Conservation (phyloP, 2,113 vertebrate genomes). For the Lethenteron reissneri region DNA sequence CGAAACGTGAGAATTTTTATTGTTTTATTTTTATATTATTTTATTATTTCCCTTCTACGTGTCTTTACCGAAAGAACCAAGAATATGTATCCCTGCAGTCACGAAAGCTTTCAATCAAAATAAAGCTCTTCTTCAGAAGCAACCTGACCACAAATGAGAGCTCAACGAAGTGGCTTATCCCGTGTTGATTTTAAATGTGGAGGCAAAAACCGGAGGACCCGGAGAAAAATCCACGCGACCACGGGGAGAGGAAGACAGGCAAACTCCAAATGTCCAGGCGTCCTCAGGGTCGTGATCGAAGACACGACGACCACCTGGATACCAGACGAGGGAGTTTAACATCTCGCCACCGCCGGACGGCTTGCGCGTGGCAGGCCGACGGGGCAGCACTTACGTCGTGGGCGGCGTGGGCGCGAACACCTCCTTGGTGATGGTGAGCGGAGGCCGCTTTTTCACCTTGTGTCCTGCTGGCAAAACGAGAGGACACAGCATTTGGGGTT, state of each 20-base stretch:
- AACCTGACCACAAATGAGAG: no score
- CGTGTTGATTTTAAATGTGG: neutral
- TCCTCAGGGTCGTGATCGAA: neutral
- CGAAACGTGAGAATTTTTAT: no score
- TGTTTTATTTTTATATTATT: no score
- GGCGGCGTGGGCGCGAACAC: neutral
- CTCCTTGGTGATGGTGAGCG: neutral
- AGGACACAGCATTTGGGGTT: neutral
- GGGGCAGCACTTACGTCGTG: neutral
- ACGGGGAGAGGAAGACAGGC: neutral
- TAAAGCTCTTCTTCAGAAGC: no score
- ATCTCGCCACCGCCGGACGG: neutral
- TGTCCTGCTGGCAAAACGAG: neutral
- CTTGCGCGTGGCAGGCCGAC: neutral
- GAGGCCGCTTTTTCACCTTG: slow-evolving; percentile 3
- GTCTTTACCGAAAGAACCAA: no score
- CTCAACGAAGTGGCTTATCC: neutral
- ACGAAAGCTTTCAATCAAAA: no score
- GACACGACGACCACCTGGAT: neutral
- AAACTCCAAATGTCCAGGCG: neutral
- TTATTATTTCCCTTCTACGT: no score
- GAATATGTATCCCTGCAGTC: no score
- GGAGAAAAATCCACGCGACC: neutral
- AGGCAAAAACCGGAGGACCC: neutral
- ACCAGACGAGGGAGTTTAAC: neutral